Percentiles rank a stretch among this genome's conserved stretches.
phyloP scores from a whole-genome alignment of 2,797 vertebrate genomes.

The Manis pentadactyla region DNA sequence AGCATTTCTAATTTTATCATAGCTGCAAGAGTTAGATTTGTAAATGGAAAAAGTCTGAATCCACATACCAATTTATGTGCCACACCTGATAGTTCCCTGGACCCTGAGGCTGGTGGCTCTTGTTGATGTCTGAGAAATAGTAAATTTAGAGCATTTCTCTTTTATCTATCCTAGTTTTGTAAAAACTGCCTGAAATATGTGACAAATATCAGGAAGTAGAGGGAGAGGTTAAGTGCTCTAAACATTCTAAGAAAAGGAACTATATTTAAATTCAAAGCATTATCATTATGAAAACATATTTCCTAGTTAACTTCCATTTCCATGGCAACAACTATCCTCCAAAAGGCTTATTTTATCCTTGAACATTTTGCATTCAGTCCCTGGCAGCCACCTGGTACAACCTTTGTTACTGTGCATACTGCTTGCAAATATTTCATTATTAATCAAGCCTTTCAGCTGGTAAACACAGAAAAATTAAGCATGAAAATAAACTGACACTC shows the following conservation, averaged over 20 bases:
- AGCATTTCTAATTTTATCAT: not conserved
- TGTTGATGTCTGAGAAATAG: not conserved
- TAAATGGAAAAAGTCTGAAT: not conserved
- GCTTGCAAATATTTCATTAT: slow-evolving; percentile 58
- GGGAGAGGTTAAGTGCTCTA: not conserved
- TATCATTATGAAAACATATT: slow-evolving; percentile 14
- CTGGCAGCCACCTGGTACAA: slow-evolving; percentile 10
- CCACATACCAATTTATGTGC: not conserved
- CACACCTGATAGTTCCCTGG: not conserved
- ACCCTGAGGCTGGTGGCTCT: not conserved
- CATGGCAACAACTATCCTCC: not conserved
- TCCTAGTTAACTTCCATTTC: not conserved
- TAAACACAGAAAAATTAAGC: slow-evolving; percentile 27
- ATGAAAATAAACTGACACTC: slow-evolving; percentile 67
- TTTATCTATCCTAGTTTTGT: not conserved
- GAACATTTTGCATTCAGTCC: not conserved
- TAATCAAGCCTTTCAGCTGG: slow-evolving; percentile 55
- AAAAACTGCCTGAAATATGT: not conserved
- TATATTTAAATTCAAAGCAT: not conserved
- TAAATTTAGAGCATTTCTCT: not conserved
- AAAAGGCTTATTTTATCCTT: slow-evolving; percentile 41
- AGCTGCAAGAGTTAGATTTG: not conserved
- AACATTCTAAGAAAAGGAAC: not conserved
- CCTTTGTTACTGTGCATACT: not conserved
- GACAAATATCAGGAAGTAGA: not conserved